Evolutionary conservation across 2,113 vertebrate genomes (phyloP).

Genomic region (Nanorana parkeri): DNA sequence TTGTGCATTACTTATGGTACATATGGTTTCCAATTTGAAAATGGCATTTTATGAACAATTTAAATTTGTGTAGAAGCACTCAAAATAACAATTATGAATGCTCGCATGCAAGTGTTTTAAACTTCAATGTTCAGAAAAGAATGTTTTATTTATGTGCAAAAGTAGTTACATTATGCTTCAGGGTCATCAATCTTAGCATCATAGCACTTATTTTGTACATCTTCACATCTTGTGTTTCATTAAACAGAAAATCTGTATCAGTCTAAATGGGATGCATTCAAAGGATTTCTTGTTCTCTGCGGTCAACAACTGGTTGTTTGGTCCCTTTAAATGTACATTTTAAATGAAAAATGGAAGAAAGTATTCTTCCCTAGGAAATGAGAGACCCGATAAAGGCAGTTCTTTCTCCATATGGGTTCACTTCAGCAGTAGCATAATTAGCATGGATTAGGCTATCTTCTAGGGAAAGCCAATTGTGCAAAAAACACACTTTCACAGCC

Average conservation of each 20-base stretch:
- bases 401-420: no score
- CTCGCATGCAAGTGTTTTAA: slow-evolving; percentile 17
- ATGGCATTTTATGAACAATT: slow-evolving; percentile 42
- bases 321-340: no score
- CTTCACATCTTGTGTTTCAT: background rate
- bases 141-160: slow-evolving; percentile 3
- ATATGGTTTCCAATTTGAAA: slow-evolving; percentile 34
- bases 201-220: background rate
- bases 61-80: slow-evolving; percentile 15
- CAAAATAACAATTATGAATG: slow-evolving; percentile 37
- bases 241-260: slow-evolving; percentile 1
- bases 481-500: no score
- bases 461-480: no score
- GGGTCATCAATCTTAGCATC: slow-evolving; percentile 22
- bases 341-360: no score
- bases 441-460: no score
- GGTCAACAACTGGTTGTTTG: background rate
- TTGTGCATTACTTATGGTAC: slow-evolving; percentile 46
- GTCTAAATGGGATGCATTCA: background rate
- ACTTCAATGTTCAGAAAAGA: background rate
- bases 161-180: slow-evolving; percentile 2
- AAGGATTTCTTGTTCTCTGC: background rate
- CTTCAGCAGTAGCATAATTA: no score
- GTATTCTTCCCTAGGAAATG: no score
- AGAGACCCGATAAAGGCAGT: no score